Evolutionary conservation across 1,140 invertebrate genomes (phyloP), one percentile per base, ranked within the genome.

Genomic region (Trichoplusia ni): DNA sequence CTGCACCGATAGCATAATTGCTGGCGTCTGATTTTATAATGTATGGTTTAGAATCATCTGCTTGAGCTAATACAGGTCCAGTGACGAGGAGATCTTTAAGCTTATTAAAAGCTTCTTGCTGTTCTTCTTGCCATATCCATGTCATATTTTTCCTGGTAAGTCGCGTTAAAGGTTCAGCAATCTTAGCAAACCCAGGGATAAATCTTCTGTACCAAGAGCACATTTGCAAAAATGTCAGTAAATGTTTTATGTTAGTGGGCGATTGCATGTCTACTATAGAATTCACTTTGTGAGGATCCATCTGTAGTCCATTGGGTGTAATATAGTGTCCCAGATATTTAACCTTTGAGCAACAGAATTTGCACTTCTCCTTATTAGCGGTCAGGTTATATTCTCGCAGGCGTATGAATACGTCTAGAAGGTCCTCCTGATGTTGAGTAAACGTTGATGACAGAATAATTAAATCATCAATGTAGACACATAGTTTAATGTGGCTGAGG

Each of bases 401-500:
- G 2, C 19, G 38, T 2, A 13, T 6, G 37, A 73, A 69, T 0
- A 73, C 54, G 1, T 73, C 25, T 14, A 37, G 5, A 4, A 76
- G 14, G 21, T 79, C 74, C 6, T 35, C 1, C 2, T 73, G 7
- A 11, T 79, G 73, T 4, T 44, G 1, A 2, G 68, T n/a, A 42
- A 70, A 72, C 1, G 53, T 49, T 1, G 49, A 0, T 0, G 72
- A 77, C 0, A 62, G 4, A 2, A 71, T n/a, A 1, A 75, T 71
- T 0, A 75, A 2, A 14, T 77, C 69, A 46, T 77, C 72, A 1
- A 75, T 18, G 13, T 73, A 77, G 5, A 25, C 54, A 0, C 69
- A 14, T 2, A 72, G 1, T n/a, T 68, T 64, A 0, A 70, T 47
- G 27, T 53, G 1, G 7, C 14, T 4, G 2, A 56, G 35, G 0